Percentiles rank a stretch among this genome's conserved stretches.
These are phyloP conservation scores for Euplexia lucipara DNA, from an alignment of 2,888 invertebrate species.

Conservation along the genomic window DNA sequence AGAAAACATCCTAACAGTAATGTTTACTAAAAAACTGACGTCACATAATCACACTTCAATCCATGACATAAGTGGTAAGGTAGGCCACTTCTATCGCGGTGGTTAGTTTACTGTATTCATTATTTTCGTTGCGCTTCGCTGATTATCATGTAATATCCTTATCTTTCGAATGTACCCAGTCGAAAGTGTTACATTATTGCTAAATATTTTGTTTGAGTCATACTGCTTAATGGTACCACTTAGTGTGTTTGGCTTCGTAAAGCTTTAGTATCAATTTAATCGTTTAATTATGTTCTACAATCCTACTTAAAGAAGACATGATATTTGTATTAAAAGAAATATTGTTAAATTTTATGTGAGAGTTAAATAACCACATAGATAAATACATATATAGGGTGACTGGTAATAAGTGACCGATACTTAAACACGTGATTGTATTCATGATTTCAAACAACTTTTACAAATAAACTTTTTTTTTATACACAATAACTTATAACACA, in stretches of 20 bases:
- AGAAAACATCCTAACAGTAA: constrained; percentile 21
- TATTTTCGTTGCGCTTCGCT: constrained; percentile 80
- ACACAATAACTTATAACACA: too few species aligned
- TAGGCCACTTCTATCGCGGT: constrained; percentile 55
- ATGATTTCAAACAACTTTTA: too few species aligned
- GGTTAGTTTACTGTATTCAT: constrained; percentile 62
- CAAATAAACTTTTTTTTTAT: too few species aligned
- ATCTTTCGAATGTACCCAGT: constrained; percentile 72
- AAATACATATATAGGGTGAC: too few species aligned
- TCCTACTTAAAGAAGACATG: not conserved
- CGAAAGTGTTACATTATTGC: constrained; percentile 81
- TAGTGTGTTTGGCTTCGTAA: constrained; percentile 41
- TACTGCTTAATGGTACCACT: constrained; percentile 61
- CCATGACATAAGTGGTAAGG: constrained; percentile 76
- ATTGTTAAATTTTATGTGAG: not conserved
- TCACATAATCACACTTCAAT: constrained; percentile 68
- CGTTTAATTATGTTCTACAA: constrained; percentile 6
- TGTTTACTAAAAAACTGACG: constrained; percentile 60
- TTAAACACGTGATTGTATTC: too few species aligned
- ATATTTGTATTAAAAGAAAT: not conserved
- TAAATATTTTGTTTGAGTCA: constrained; percentile 70
- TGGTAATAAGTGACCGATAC: too few species aligned
- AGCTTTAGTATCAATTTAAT: constrained; percentile 42
- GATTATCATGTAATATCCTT: constrained; percentile 80
- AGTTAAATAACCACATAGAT: constrained; percentile 4